Percentiles rank a stretch among this genome's conserved stretches.
Evolutionary conservation across 2,888 invertebrate genomes (phyloP).

Genomic region (Pseudoips prasinana): DNA sequence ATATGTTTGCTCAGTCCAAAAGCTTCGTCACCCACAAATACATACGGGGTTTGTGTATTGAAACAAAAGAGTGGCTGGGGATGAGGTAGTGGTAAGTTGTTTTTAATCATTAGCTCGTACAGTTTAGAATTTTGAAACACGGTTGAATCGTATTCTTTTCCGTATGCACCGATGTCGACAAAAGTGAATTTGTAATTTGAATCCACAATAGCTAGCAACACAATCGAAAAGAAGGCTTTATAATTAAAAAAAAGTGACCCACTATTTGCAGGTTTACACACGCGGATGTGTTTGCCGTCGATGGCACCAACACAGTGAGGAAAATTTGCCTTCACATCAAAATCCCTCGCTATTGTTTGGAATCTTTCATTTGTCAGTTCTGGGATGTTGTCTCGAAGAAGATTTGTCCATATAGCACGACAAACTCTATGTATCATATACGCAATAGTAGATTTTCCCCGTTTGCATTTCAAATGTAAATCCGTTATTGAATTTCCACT

Average conservation of each 20-base stretch:
- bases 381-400: slow-evolving; percentile 8
- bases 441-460: slow-evolving; percentile 15
- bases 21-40: slow-evolving; percentile 8
- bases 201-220: slow-evolving; percentile 20
- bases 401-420: slow-evolving; percentile 15
- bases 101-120: slow-evolving; percentile 5
- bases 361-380: slow-evolving; percentile 13
- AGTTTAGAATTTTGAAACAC: slow-evolving; percentile 11
- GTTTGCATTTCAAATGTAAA: slow-evolving; percentile 14
- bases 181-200: slow-evolving; percentile 4
- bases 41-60: slow-evolving; percentile 6
- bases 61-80: slow-evolving; percentile 4
- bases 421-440: slow-evolving; percentile 11
- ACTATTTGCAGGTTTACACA: slow-evolving; percentile 34
- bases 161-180: slow-evolving; percentile 8
- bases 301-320: slow-evolving; percentile 41
- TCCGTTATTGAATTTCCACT: slow-evolving; percentile 14
- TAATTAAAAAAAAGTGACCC: slow-evolving; percentile 38
- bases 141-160: slow-evolving; percentile 14
- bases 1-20: slow-evolving; percentile 6
- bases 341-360: slow-evolving; percentile 5
- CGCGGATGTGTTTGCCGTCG: slow-evolving; percentile 41
- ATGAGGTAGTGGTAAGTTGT: slow-evolving; percentile 5
- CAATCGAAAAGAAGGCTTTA: slow-evolving; percentile 42
- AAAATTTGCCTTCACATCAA: slow-evolving; percentile 27